Evolutionary conservation across 2,888 invertebrate genomes (phyloP).

Genomic region (Drosophila kambysellisi): DNA sequence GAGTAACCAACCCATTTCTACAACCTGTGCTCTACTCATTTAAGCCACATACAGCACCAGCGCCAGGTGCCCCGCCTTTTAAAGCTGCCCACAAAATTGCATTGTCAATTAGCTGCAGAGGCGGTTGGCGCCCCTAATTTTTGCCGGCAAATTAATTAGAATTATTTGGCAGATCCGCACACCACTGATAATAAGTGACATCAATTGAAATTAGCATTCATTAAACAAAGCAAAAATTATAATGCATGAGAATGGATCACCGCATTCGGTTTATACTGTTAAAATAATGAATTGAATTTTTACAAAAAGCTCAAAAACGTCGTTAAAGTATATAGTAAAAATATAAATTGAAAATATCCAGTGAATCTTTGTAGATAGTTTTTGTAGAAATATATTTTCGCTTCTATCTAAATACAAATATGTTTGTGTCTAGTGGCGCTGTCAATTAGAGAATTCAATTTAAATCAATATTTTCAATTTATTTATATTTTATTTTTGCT

Average conservation of each 20-base stretch:
- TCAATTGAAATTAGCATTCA: conserved; percentile 65
- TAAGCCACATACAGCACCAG: not conserved
- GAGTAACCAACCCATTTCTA: conserved; percentile 7
- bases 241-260: not conserved
- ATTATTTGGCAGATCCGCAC: conserved; percentile 59
- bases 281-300: not conserved
- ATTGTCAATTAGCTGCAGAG: conserved; percentile 58
- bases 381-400: not conserved
- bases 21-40: not conserved
- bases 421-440: not conserved
- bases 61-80: not conserved
- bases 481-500: not conserved
- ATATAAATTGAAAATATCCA: too few species aligned
- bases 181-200: conserved; percentile 46
- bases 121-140: conserved; percentile 60
- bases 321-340: not conserved
- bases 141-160: conserved; percentile 69
- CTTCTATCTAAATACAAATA: not conserved
- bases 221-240: conserved; percentile 17
- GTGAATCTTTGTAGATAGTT: not conserved
- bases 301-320: too few species aligned
- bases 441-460: not conserved
- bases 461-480: not conserved
- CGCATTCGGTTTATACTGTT: not conserved
- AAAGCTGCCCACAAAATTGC: conserved; percentile 48